Conservation (phyloP, 2,113 vertebrate genomes). For the Anthoscopus minutus region DNA sequence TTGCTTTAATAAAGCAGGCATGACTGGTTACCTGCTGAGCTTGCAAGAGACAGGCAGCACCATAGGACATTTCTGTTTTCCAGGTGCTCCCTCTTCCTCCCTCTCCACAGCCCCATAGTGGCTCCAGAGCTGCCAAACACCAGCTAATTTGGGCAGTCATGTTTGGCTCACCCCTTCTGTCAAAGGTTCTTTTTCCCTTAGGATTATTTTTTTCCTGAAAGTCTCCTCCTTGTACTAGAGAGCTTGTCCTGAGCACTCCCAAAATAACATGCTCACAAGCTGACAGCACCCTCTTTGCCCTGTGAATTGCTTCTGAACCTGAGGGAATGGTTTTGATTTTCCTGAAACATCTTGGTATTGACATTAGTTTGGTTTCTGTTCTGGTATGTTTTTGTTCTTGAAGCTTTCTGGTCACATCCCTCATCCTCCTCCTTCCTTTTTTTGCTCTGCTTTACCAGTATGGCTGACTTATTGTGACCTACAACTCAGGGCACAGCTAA, state of each 20-base stretch:
- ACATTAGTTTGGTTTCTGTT: background rate
- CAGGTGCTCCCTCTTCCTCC: background rate
- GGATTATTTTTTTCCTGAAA: background rate
- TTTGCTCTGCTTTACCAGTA: background rate
- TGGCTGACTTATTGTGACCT: background rate
- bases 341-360: background rate
- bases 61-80: background rate
- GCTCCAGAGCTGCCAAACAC: background rate
- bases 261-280: background rate
- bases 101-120: background rate
- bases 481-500: background rate
- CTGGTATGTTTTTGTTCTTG: background rate
- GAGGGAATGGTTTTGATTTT: background rate
- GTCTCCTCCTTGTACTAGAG: background rate
- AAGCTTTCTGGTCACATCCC: background rate
- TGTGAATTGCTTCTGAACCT: background rate
- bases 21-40: background rate
- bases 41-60: background rate
- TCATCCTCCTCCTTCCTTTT: background rate
- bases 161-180: background rate
- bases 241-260: background rate
- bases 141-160: background rate
- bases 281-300: background rate
- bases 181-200: background rate
- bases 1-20: background rate